Percentiles rank a stretch among this genome's conserved stretches.
These are phyloP conservation scores for Lathamus discolor DNA, from an alignment of 2,113 vertebrate genomes.

Conservation along the genomic window DNA sequence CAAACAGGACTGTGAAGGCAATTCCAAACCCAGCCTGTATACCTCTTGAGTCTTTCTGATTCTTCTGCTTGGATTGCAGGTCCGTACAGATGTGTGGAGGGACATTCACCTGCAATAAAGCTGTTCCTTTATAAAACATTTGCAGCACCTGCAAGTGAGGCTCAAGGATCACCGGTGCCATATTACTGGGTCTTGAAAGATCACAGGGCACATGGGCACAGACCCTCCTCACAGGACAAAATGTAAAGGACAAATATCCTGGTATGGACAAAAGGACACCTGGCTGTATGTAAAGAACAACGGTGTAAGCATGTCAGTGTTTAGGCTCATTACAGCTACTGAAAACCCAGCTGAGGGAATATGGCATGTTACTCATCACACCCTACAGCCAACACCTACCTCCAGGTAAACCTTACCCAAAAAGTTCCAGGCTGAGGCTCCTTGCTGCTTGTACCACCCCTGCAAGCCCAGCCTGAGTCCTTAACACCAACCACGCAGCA, in stretches of 20 bases:
- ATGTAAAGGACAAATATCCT: not conserved
- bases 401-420: not conserved
- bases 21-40: not conserved
- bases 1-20: not conserved
- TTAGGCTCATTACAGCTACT: not conserved
- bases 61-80: not conserved
- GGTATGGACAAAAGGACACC: not conserved
- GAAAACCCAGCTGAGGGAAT: not conserved
- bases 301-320: not conserved
- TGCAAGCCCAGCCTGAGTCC: not conserved
- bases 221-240: not conserved
- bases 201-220: not conserved
- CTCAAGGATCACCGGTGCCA: not conserved
- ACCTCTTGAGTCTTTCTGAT: not conserved
- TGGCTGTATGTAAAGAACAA: not conserved
- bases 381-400: not conserved
- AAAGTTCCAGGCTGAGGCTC: not conserved
- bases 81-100: accelerated
- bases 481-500: not conserved
- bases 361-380: not conserved
- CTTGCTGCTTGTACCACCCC: accelerated
- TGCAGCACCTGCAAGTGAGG: not conserved
- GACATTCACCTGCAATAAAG: not conserved
- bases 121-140: not conserved
- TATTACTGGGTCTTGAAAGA: not conserved